Percentiles rank a stretch among this genome's conserved stretches.
These are phyloP conservation scores for Agrotis ipsilon DNA, from an alignment of 2,888 invertebrate genomes.

Conservation along the genomic window DNA sequence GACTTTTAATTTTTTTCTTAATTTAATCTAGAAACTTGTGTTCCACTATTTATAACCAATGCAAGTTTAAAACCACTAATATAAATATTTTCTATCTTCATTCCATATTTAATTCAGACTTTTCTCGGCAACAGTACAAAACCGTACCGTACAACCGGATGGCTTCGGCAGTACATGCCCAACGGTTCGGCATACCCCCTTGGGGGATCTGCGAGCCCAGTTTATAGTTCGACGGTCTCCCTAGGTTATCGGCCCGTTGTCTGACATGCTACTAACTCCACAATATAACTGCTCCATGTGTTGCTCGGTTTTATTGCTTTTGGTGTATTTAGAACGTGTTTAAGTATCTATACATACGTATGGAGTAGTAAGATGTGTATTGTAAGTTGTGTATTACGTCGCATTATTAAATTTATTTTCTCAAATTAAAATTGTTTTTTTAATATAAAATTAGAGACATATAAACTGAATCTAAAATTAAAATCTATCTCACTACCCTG, in stretches of 20 bases:
- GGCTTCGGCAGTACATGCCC: constrained; percentile 38
- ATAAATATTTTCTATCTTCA: neutral
- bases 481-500: constrained; percentile 76
- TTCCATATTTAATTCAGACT: constrained; percentile 45
- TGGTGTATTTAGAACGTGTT: constrained; percentile 6
- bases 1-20: too few relatives aligned
- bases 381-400: too few relatives aligned
- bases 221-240: constrained; percentile 62
- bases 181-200: constrained; percentile 53
- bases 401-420: neutral
- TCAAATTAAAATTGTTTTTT: too few relatives aligned
- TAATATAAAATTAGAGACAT: constrained; percentile 60
- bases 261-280: constrained; percentile 59
- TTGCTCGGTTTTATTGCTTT: constrained; percentile 39
- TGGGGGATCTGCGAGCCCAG: constrained; percentile 55
- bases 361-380: neutral
- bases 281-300: constrained; percentile 46
- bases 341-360: neutral
- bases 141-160: constrained; percentile 31
- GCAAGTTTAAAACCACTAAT: too few relatives aligned
- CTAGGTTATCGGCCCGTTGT: constrained; percentile 62
- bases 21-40: too few relatives aligned
- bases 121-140: constrained; percentile 17
- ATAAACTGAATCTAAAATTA: constrained; percentile 76
- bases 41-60: too few relatives aligned